Base-by-base conservation (phyloP, 2,888 invertebrate genomes). In the Amphimallon solstitiale region DNA sequence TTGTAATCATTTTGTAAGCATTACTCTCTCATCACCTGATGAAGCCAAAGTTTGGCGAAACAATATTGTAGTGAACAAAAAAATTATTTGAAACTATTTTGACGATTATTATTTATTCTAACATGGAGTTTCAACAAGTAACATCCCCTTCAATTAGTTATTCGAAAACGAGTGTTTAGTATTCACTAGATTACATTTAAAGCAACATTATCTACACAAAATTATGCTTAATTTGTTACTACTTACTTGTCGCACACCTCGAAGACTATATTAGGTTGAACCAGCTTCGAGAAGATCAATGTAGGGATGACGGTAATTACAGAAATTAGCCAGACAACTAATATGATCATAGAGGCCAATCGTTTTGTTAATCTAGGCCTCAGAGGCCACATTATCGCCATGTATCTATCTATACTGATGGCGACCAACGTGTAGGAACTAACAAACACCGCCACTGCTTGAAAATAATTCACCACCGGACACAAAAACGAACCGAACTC, bases 371-470 rank as follows among this genome's bases (percentile, higher is more conserved):
- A 87, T 40, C 94, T 86, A 0, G 94, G 94, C 72, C 90, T 86
- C 61, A 97, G 80, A 0, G 96, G 96, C 84, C 93, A 91, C 88
- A 95, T 91, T 68, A 97, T 95, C 56, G 94, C 94, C 80, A 94
- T 90, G 78, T 94, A 97, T 14, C 95, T 88, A 83, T 97, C 96
- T 62, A 94, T 88, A 72, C 95, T 94, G 78, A 97, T 94, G 37
- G 95, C 95, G 29, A 97, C 90, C 74, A 97, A 81, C 0, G 96
- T 96, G 80, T 95, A 96, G 1, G 95, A 94, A 78, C 93, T 93
- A 66, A 95, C 92, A 71, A 92, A 85, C 69, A 92, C 93, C 9
- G 92, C 92, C 48, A 92, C 89, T 0, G 90, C 91, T 82, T 94
- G 94, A 0, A 91, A 89, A 80, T 91, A 95, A 81, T 91, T 92